Evolutionary conservation across 64 coral and sea anemone species (phyloP).

Genomic region (Exaiptasia diaphana): DNA sequence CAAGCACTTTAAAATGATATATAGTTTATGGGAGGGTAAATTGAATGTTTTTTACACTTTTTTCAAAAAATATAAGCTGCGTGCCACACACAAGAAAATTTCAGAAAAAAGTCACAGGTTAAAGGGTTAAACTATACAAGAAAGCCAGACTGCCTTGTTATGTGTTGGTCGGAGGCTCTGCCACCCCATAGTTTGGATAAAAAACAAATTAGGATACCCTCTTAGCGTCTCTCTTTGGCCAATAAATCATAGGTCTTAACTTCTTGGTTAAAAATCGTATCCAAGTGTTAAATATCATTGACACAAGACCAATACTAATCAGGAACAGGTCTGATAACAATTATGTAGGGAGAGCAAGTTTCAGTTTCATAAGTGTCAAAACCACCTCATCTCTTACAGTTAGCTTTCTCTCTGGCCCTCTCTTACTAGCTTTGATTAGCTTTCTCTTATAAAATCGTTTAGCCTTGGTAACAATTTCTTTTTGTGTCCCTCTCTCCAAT

Average conservation of each 20-base stretch:
- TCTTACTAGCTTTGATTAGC: slow-evolving; percentile 6
- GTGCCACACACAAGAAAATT: not conserved
- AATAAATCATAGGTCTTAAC: slow-evolving; percentile 20
- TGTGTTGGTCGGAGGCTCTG: slow-evolving; percentile 48
- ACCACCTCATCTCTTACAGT: slow-evolving; percentile 53
- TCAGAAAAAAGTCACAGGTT: slow-evolving; percentile 14
- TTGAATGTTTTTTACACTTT: slow-evolving; percentile 18
- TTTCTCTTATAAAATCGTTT: not conserved
- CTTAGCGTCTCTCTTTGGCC: slow-evolving; percentile 13
- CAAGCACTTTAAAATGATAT: slow-evolving; percentile 55
- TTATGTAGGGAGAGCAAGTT: not conserved
- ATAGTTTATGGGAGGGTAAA: slow-evolving; percentile 64
- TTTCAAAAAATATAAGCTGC: not conserved
- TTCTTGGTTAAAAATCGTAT: slow-evolving; percentile 22
- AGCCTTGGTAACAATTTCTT: not conserved
- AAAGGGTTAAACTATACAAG: slow-evolving; percentile 48
- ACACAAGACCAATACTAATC: not conserved
- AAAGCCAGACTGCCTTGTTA: slow-evolving; percentile 48
- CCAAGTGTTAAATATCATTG: slow-evolving; percentile 36
- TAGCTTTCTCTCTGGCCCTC: slow-evolving; percentile 49
- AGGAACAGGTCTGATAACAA: not conserved
- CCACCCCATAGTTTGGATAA: slow-evolving; percentile 60
- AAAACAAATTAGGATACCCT: too few relatives aligned
- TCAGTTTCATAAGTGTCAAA: slow-evolving; percentile 41
- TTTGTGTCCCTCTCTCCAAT: slow-evolving; percentile 13